Conservation (phyloP, 2,888 invertebrate species). For the Ophion obscuratus region DNA sequence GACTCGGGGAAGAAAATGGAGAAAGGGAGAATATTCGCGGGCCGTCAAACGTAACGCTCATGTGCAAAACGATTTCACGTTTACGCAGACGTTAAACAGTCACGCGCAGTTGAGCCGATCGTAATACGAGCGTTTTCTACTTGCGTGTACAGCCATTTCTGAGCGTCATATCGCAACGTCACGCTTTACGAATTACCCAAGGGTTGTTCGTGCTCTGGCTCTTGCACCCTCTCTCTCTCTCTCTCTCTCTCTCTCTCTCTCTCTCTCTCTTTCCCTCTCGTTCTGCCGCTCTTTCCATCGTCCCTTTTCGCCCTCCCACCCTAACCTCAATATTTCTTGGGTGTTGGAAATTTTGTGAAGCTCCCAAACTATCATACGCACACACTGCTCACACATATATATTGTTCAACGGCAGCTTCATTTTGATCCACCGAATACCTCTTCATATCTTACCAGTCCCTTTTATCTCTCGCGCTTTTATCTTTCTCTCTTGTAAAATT, state of each 20-base stretch:
- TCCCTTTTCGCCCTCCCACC: not conserved
- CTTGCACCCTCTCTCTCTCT: slow-evolving; percentile 1
- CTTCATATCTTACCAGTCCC: no score
- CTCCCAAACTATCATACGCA: slow-evolving; percentile 24
- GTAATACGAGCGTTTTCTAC: slow-evolving; percentile 60
- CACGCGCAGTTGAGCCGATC: slow-evolving; percentile 74
- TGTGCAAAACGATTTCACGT: slow-evolving; percentile 67
- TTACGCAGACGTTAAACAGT: slow-evolving; percentile 73
- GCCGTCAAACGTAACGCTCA: slow-evolving; percentile 61
- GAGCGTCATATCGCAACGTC: slow-evolving; percentile 69
- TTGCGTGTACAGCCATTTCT: slow-evolving; percentile 67
- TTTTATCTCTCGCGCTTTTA: not conserved
- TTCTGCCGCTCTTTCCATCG: not conserved
- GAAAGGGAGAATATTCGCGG: slow-evolving; percentile 26
- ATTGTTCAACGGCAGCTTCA: slow-evolving; percentile 19
- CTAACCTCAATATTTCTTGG: slow-evolving; percentile 34
- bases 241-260: not conserved
- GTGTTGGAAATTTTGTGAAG: slow-evolving; percentile 45
- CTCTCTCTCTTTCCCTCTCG: not conserved
- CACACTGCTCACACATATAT: slow-evolving; percentile 16
- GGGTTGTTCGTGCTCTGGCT: slow-evolving; percentile 29
- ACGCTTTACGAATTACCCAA: slow-evolving; percentile 70
- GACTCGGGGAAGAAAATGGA: slow-evolving; percentile 29
- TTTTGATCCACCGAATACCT: slow-evolving; percentile 17
- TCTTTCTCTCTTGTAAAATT: slow-evolving; percentile 9